phyloP scores from a whole-genome alignment of 2,113 vertebrate genomes.

The Mormyrus iriodes region DNA sequence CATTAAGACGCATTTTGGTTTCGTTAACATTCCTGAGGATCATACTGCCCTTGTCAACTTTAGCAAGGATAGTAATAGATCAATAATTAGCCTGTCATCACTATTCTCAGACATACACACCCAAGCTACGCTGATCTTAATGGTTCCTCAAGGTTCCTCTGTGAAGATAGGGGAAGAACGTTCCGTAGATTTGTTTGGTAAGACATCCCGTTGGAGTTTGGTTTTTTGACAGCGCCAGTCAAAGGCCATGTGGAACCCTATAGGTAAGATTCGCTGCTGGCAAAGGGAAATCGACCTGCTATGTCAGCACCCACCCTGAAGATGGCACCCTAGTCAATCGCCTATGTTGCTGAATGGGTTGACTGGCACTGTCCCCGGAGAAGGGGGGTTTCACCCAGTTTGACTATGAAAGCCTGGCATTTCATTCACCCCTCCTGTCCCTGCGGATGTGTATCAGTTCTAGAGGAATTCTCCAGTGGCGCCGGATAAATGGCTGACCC shows the following conservation, averaged over 20 bases:
- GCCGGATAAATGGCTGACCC: neutral
- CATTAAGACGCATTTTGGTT: neutral
- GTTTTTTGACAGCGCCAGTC: no score
- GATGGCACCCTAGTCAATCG: neutral
- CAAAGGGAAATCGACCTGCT: neutral
- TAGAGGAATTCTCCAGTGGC: neutral
- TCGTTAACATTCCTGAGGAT: neutral
- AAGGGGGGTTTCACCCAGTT: neutral
- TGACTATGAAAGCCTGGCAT: neutral
- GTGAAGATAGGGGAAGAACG: neutral
- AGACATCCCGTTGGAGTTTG: neutral
- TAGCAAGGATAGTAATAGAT: neutral
- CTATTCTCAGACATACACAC: neutral
- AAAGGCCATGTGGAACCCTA: neutral
- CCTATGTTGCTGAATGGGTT: neutral
- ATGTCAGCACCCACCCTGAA: neutral
- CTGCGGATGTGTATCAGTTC: neutral
- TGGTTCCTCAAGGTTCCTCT: neutral
- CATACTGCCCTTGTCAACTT: constrained; percentile 6
- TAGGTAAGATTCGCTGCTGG: neutral
- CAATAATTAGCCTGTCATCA: neutral
- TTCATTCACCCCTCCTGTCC: neutral
- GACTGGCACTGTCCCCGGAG: neutral
- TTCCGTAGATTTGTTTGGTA: neutral
- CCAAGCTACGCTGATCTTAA: neutral